phyloP scores from a whole-genome alignment of 2,888 invertebrate species.

The Euproctis similis region DNA sequence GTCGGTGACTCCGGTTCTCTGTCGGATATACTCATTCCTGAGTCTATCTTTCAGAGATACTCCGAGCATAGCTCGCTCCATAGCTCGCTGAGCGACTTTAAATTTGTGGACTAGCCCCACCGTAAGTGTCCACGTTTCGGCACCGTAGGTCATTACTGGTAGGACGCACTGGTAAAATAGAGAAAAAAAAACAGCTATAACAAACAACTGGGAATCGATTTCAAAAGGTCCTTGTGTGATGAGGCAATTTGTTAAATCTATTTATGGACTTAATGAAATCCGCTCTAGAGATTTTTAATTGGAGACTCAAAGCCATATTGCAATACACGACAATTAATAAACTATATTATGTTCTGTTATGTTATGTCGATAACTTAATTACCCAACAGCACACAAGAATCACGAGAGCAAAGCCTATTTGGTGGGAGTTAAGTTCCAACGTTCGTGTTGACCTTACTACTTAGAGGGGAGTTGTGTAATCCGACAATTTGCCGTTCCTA shows the following conservation, averaged over 20 bases:
- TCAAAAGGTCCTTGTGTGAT: conserved; percentile 37
- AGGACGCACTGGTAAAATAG: too few relatives aligned
- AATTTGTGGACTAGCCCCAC: too few relatives aligned
- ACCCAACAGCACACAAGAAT: conserved; percentile 46
- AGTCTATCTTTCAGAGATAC: too few relatives aligned
- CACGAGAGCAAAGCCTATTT: conserved; percentile 39
- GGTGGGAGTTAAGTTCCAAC: conserved; percentile 46
- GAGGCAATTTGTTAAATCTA: conserved; percentile 46
- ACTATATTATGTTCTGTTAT: conserved; percentile 37
- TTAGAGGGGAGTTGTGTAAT: conserved; percentile 70
- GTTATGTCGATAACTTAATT: conserved; percentile 48
- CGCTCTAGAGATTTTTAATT: conserved; percentile 35
- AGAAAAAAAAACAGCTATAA: conserved; percentile 46
- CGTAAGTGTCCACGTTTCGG: too few relatives aligned
- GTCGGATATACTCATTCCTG: too few relatives aligned
- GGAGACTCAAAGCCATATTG: conserved; percentile 35
- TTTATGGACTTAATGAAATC: conserved; percentile 41
- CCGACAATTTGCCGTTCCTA: conserved; percentile 67
- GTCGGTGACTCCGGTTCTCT: too few relatives aligned
- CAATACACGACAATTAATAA: conserved; percentile 37
- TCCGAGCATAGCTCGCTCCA: too few relatives aligned
- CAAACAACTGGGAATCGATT: conserved; percentile 31
- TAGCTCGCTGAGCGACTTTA: too few relatives aligned
- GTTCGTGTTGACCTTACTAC: conserved; percentile 63
- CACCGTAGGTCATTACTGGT: too few relatives aligned